Evolutionary conservation across 2,113 vertebrate species (phyloP).

Genomic region (Notothenia coriiceps): DNA sequence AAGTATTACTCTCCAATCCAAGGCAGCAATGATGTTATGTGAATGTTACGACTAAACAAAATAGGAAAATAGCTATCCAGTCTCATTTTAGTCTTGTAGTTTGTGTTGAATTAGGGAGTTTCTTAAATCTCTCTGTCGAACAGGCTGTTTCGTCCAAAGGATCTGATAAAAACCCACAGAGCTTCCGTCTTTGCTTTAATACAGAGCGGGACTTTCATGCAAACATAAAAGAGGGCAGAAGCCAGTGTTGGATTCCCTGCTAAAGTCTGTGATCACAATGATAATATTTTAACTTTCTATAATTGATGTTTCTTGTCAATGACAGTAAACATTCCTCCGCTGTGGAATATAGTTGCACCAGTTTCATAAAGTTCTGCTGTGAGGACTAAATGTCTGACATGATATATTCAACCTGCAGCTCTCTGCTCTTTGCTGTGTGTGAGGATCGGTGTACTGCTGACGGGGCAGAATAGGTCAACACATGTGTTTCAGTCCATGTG

Average conservation of each 20-base stretch:
- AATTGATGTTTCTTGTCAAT: background rate
- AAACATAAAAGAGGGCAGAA: slow-evolving; percentile 49
- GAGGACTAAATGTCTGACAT: background rate
- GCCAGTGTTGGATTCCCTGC: slow-evolving; percentile 17
- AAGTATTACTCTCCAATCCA: background rate
- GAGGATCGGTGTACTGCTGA: slow-evolving; percentile 1
- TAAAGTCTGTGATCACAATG: slow-evolving; percentile 29
- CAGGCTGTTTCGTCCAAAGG: slow-evolving; percentile 49
- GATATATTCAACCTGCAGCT: slow-evolving; percentile 22
- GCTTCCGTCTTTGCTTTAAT: slow-evolving; percentile 54
- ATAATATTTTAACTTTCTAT: slow-evolving; percentile 12
- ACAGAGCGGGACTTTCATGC: slow-evolving; percentile 29
- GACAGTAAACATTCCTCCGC: slow-evolving; percentile 4
- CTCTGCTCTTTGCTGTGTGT: slow-evolving; percentile 13
- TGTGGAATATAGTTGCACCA: background rate
- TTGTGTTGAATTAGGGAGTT: slow-evolving; percentile 46
- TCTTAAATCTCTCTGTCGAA: slow-evolving; percentile 62
- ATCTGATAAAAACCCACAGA: slow-evolving; percentile 61
- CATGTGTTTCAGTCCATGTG: background rate
- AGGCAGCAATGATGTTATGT: slow-evolving; percentile 2
- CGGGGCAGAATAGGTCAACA: background rate
- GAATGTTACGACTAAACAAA: slow-evolving; percentile 36
- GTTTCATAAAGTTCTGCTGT: background rate
- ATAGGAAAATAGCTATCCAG: slow-evolving; percentile 24
- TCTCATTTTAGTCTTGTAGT: slow-evolving; percentile 27